Evolutionary conservation across 2,888 invertebrate species (phyloP).

Genomic region (Schizotus pectinicornis): DNA sequence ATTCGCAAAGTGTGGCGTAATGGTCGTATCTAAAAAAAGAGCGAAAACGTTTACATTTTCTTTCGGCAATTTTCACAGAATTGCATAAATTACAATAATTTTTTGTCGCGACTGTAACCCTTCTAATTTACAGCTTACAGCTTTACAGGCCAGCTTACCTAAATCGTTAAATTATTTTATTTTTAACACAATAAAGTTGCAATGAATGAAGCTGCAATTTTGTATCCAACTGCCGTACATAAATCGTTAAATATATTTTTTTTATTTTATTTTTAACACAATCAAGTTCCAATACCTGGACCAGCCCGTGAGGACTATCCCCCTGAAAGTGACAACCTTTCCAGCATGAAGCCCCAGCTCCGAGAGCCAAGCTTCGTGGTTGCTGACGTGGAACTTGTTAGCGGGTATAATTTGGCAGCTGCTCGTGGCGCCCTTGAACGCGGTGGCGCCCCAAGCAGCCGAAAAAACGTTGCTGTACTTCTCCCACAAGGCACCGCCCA

Average conservation of each 20-base stretch:
- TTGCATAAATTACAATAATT: constrained; percentile 4
- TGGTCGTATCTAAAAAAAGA: constrained; percentile 72
- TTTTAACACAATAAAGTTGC: not conserved
- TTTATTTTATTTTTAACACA: too few relatives aligned
- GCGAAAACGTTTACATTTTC: too few relatives aligned
- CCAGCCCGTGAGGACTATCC: constrained; percentile 76
- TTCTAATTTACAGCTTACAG: too few relatives aligned
- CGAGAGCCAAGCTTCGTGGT: constrained; percentile 75
- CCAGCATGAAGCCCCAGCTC: constrained; percentile 61
- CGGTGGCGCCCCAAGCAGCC: constrained; percentile 78
- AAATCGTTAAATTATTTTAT: too few relatives aligned
- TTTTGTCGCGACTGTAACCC: too few relatives aligned
- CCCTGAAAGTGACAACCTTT: constrained; percentile 64
- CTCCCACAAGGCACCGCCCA: constrained; percentile 65
- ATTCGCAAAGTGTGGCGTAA: constrained; percentile 73
- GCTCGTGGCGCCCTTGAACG: constrained; percentile 87
- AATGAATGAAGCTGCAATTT: too few relatives aligned
- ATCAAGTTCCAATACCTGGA: constrained; percentile 72
- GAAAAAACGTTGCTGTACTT: constrained; percentile 72
- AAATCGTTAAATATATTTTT: too few relatives aligned
- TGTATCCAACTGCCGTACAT: too few relatives aligned
- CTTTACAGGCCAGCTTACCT: too few relatives aligned
- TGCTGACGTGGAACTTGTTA: constrained; percentile 73
- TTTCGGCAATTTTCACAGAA: too few relatives aligned
- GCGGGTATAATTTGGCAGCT: constrained; percentile 72